Base-by-base conservation (phyloP, 2,888 invertebrate genomes). In the Folsomia manolachei region DNA sequence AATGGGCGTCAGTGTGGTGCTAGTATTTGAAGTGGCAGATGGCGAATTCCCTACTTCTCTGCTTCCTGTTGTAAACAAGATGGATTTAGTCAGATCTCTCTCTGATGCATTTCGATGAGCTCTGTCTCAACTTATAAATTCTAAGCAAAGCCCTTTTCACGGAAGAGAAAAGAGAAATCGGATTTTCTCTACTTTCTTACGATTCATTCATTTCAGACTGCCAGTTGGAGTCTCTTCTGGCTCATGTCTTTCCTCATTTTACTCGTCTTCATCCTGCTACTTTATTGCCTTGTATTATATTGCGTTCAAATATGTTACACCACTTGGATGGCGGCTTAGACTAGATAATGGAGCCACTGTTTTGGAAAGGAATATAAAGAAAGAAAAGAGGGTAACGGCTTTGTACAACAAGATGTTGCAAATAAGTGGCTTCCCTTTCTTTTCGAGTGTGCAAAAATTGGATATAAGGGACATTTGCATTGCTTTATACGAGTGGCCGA, bases 41-140 rank as follows among this genome's bases (percentile, higher is more conserved):
- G 65, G 51, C 21, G 65, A 66, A 51, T 66, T 52, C 52, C 27
- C 65, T 21, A 9, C 65, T 4, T n/a, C 64, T 64, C n/a, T n/a
- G n/a, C n/a, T n/a, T 14, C 39, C 39, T 39, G 39, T 39, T 39
- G 52, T 52, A 66, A 39, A 39, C 65, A 66, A 52, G 27, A 63
- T 27, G 63, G 63, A 63, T 63, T 63, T 19, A 66, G 52, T 51
- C 27, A 18, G 26, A n/a, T 27, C 25, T n/a, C 25, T n/a, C n/a
- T n/a, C 39, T 66, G 25, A 63, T 63, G 63, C 63, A 63, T 63
- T 63, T 63, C 26, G 63, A 63, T 56, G 56, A 56, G 56, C 56
- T 56, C 39, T 39, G 39, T 39, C 39, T 39, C 39, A 39, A 39
- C 39, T 39, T 39, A 39, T 39, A 39, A 39, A 39, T 39, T 39